Percentiles rank a stretch among this genome's conserved stretches.
phyloP scores from a whole-genome alignment of 37 sponge, comb jelly and placozoan genomes.

The Spongia lamella region DNA sequence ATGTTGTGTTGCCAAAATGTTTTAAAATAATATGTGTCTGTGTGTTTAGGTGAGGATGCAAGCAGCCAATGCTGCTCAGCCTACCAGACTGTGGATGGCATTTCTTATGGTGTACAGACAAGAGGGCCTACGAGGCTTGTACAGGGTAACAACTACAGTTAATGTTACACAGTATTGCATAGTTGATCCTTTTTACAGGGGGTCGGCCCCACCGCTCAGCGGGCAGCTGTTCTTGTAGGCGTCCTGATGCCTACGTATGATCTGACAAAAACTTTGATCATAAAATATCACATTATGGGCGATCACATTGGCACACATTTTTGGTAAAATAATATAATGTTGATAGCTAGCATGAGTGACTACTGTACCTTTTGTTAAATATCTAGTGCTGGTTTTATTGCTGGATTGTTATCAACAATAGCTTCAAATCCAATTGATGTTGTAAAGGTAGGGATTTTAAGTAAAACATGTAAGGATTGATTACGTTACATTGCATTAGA shows the following conservation, averaged over 20 bases:
- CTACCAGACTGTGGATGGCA: background rate
- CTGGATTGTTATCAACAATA: slow-evolving; percentile 67
- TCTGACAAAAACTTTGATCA: slow-evolving; percentile 63
- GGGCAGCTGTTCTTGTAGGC: slow-evolving; percentile 92
- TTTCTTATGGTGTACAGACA: slow-evolving; percentile 73
- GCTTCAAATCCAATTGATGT: slow-evolving; percentile 90
- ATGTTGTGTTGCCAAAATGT: too few relatives aligned
- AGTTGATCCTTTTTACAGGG: slow-evolving; percentile 62
- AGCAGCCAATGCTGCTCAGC: slow-evolving; percentile 32
- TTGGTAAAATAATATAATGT: slow-evolving; percentile 31
- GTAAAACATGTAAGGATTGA: too few relatives aligned
- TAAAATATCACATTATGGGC: slow-evolving; percentile 17
- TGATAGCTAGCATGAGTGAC: background rate
- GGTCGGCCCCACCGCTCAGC: slow-evolving; percentile 87
- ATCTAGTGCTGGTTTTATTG: slow-evolving; percentile 60
- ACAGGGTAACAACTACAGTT: slow-evolving; percentile 62
- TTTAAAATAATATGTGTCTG: too few relatives aligned
- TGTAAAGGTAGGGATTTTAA: slow-evolving; percentile 54
- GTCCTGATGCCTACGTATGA: slow-evolving; percentile 93
- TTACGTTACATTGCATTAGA: slow-evolving; percentile 9
- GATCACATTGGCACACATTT: slow-evolving; percentile 66
- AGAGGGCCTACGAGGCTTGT: slow-evolving; percentile 86
- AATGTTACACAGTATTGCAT: too few relatives aligned
- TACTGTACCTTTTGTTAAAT: too few relatives aligned
- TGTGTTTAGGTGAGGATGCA: slow-evolving; percentile 87